Evolutionary conservation across 2,888 invertebrate genomes (phyloP), one percentile per base, ranked within the genome.

Genomic region (Leptura quadrifasciata): DNA sequence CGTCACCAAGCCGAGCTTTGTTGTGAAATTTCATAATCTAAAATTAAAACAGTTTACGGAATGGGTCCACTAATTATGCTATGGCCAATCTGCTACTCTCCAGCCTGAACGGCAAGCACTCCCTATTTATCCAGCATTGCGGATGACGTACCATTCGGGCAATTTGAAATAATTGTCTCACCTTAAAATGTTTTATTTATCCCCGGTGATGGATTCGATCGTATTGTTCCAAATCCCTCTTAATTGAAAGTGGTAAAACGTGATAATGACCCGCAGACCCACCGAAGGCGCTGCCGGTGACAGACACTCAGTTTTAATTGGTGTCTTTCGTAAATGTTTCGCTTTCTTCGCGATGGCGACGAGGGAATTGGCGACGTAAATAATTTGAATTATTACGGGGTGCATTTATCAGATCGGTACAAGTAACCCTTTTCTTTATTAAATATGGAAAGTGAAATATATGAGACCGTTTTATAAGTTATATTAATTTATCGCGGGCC

Each of bases 111-210:
- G 6, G 58, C 5, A 58, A n/a, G 47, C 4, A 1, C 39, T 15
- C 69, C 20, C 39, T 18, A 20, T 39, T 55, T 47, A 57, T 17
- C 20, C 8, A 12, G 15, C 20, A 35, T 17, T 9, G 17, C 18
- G 67, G 12, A 18, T 60, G 52, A n/a, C 60, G 24, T 27, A 52
- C 47, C 35, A 31, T 39, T n/a, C 69, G 5, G 69, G 39, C 39
- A 64, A 47, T 60, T 52, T 39, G 71, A 72, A 75, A 80, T 74
- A 75, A 80, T 79, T 80, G 77, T 77, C 77, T 76, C 76, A 79
- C 79, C 80, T 80, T 76, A 75, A 76, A 77, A 76, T 65, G 58
- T 75, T 75, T 70, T 64, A 75, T 70, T 75, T 75, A 70, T 63
- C 67, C 47, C 60, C 31, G 47, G 31, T 63, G 69, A 74, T 74